Percentiles rank a stretch among this genome's conserved stretches.
Evolutionary conservation across 2,797 vertebrate genomes (phyloP).

Genomic region (Ambastaia sidthimunki): DNA sequence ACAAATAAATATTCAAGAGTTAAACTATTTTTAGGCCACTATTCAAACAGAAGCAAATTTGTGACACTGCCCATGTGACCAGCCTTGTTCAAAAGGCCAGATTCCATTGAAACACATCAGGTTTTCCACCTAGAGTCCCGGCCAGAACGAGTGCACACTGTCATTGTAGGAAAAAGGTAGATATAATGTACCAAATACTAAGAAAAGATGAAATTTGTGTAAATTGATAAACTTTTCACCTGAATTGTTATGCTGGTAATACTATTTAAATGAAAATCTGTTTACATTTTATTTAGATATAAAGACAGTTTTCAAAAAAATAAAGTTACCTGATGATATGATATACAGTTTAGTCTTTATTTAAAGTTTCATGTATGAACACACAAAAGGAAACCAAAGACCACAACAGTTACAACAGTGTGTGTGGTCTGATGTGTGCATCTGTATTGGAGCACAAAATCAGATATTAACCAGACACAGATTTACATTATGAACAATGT

Average conservation of each 20-base stretch:
- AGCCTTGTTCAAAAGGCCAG: neutral
- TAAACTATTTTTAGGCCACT: neutral
- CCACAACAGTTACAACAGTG: neutral
- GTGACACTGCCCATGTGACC: neutral
- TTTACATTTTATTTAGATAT: no score
- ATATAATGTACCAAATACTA: neutral
- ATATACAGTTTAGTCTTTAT: constrained; percentile 53
- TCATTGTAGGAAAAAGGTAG: neutral
- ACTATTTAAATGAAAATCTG: no score
- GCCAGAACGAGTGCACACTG: neutral
- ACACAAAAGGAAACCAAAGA: neutral
- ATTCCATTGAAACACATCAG: neutral
- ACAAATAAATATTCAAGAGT: neutral
- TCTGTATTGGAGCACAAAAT: constrained; percentile 47
- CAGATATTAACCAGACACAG: constrained; percentile 39
- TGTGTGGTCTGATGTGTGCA: constrained; percentile 10
- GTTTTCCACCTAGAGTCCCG: neutral
- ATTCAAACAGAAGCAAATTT: neutral
- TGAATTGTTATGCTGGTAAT: neutral
- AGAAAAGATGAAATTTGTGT: neutral
- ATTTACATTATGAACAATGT: constrained; percentile 60
- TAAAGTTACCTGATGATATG: neutral
- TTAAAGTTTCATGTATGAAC: constrained; percentile 46
- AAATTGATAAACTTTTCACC: neutral
- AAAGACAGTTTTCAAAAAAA: neutral